Evolutionary conservation across 2,888 invertebrate species (phyloP).

Genomic region (Amiota communis): DNA sequence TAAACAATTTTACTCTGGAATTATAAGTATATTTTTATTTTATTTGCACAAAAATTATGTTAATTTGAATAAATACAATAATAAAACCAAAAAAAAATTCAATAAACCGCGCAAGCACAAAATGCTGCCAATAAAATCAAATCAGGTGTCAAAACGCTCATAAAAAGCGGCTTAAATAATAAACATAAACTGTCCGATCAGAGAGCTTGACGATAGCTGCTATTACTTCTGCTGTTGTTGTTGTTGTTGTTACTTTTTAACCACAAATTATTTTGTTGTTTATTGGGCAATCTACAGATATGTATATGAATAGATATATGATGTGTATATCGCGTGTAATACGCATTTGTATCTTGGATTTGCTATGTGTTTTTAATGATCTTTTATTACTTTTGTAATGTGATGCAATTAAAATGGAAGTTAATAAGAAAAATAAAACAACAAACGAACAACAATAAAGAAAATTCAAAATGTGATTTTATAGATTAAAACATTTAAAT

Average conservation of each 20-base stretch:
- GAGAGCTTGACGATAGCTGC: no score
- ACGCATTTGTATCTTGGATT: no score
- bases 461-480: background rate
- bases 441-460: background rate
- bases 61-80: constrained; percentile 13
- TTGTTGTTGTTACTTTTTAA: background rate
- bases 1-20: no score
- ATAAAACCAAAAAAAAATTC: background rate
- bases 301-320: no score
- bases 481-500: background rate
- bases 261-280: constrained; percentile 20
- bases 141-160: constrained; percentile 25
- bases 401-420: constrained; percentile 6
- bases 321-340: no score
- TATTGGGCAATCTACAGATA: constrained; percentile 21
- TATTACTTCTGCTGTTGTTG: no score
- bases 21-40: no score
- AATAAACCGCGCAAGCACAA: constrained; percentile 11
- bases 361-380: background rate
- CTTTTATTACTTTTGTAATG: constrained; percentile 5
- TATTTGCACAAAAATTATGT: constrained; percentile 1
- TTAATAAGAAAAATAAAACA: background rate
- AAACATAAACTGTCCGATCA: constrained; percentile 5
- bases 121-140: constrained; percentile 23
- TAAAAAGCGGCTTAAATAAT: constrained; percentile 26